Percentiles rank a stretch among this genome's conserved stretches.
Conservation (phyloP, 2,888 invertebrate species). For the Parnassius smintheus region DNA sequence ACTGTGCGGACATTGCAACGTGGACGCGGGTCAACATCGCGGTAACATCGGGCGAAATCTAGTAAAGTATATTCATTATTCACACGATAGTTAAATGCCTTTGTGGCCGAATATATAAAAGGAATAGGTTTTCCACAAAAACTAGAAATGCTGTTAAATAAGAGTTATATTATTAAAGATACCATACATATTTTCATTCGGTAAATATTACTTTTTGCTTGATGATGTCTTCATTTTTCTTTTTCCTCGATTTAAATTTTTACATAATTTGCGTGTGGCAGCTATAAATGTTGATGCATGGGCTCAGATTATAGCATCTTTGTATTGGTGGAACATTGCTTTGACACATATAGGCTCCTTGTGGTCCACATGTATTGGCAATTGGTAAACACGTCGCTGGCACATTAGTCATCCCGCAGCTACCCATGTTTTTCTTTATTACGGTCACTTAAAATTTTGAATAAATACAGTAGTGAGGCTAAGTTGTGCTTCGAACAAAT, state of each 20-base stretch:
- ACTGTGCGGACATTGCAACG: too few species aligned
- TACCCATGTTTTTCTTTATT: conserved; percentile 14
- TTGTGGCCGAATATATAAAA: too few species aligned
- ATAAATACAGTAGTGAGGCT: neutral
- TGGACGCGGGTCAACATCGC: too few species aligned
- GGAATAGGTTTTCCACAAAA: too few species aligned
- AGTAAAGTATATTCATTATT: too few species aligned
- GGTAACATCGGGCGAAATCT: too few species aligned
- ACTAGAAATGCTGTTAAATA: neutral
- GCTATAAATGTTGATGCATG: conserved; percentile 74
- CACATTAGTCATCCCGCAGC: conserved; percentile 23
- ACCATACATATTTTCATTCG: conserved; percentile 5
- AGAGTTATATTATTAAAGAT: conserved; percentile 15
- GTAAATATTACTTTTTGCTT: neutral
- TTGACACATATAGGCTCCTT: conserved; percentile 42
- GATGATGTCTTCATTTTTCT: conserved; percentile 10
- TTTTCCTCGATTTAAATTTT: conserved; percentile 22
- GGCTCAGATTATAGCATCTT: conserved; percentile 53
- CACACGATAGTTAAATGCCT: too few species aligned
- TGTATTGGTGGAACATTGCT: conserved; percentile 43
- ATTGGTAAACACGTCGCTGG: conserved; percentile 22
- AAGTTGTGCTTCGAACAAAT: conserved; percentile 14
- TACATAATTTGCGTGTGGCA: conserved; percentile 72
- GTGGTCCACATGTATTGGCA: conserved; percentile 21
- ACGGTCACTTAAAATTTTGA: conserved; percentile 17